Conservation (phyloP, 2,113 vertebrate genomes). For the Setophaga coronata region DNA sequence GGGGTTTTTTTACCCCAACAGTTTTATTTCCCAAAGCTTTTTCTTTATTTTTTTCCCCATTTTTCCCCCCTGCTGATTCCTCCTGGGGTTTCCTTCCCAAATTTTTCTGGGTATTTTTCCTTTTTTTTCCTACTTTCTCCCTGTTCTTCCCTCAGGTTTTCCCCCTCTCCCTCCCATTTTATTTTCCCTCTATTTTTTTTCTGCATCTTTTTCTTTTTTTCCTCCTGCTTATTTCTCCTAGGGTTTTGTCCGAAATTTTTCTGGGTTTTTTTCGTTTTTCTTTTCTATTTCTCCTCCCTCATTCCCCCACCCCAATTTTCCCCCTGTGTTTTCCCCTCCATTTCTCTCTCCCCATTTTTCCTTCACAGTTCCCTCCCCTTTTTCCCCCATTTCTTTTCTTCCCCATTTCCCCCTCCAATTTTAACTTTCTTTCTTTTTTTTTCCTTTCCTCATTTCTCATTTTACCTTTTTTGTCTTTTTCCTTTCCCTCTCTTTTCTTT, state of each 20-base stretch:
- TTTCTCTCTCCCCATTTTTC: not conserved
- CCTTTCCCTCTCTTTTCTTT: no score
- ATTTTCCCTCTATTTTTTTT: not conserved
- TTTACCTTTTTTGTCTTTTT: not conserved
- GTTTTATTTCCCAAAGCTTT: not conserved
- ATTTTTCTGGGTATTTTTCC: not conserved
- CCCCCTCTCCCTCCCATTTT: fast-evolving
- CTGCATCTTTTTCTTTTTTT: fast-evolving
- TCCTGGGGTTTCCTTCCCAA: not conserved
- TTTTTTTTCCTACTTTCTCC: not conserved
- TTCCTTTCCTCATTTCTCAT: not conserved
- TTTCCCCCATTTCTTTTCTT: not conserved
- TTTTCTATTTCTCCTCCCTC: no score
- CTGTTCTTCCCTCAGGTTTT: not conserved
- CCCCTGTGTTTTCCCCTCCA: no score
- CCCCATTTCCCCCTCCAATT: fast-evolving
- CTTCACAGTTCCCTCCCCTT: no score
- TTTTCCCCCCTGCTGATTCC: fast-evolving
- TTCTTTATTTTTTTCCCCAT: fast-evolving
- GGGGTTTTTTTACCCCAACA: fast-evolving
- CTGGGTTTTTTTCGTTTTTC: no score
- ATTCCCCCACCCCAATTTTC: not conserved
- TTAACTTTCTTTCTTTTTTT: not conserved
- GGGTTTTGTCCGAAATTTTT: not conserved
- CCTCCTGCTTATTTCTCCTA: not conserved